Evolutionary conservation across 2,113 vertebrate species (phyloP).

Genomic region (Rhipidura dahli): DNA sequence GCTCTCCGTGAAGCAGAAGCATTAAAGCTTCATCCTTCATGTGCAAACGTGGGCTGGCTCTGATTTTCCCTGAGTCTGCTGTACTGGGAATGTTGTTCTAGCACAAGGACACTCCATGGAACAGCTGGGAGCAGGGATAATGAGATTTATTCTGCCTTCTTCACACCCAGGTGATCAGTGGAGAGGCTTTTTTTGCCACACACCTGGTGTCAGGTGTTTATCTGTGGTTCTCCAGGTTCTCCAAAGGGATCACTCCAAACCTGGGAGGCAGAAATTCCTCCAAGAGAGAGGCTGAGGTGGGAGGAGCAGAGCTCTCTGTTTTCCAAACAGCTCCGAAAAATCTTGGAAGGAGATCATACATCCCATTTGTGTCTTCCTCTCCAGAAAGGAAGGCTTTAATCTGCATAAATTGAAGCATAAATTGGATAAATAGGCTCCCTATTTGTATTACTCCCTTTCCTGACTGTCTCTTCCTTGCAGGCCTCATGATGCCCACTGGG

Average conservation of each 20-base stretch:
- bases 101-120: background rate
- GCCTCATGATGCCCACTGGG: background rate
- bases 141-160: background rate
- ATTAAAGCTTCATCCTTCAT: background rate
- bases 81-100: background rate
- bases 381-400: conserved; percentile 61
- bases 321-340: background rate
- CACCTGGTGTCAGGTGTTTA: background rate
- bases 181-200: background rate
- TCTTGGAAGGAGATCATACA: conserved; percentile 62
- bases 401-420: conserved; percentile 26
- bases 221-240: background rate
- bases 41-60: background rate
- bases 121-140: background rate
- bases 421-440: conserved; percentile 8
- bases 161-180: accelerated
- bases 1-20: background rate
- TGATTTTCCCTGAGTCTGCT: background rate
- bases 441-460: conserved; percentile 14
- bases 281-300: background rate
- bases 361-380: conserved; percentile 8
- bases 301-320: background rate
- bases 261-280: background rate
- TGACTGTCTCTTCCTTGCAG: background rate
- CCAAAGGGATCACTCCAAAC: background rate